Conservation (phyloP, 1,140 invertebrate genomes). For the Elymnias hypermnestra region DNA sequence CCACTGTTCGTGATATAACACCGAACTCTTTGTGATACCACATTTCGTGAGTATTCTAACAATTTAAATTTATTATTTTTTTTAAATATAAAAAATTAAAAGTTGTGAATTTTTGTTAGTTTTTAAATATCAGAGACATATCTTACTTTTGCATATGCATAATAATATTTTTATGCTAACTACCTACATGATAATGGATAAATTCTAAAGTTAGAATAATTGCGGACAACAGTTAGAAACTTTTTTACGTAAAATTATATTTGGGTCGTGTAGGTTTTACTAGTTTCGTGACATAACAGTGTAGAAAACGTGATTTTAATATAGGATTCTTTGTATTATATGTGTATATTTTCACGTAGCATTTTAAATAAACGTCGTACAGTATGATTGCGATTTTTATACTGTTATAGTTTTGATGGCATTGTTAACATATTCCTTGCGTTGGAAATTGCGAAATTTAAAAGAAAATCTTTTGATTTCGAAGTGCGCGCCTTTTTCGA, state of each 20-base stretch:
- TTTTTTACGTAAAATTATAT: conserved; percentile 1
- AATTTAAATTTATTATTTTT: no score
- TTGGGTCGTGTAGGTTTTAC: no score
- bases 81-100: no score
- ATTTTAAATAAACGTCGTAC: no score
- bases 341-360: neutral
- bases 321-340: conserved; percentile 1
- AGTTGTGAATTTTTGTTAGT: no score
- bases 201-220: neutral
- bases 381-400: no score
- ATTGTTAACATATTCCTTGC: no score
- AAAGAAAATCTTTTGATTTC: conserved; percentile 16
- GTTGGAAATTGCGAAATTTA: conserved; percentile 1
- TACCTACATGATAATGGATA: neutral
- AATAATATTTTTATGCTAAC: neutral
- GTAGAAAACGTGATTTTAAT: conserved; percentile 6
- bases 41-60: no score
- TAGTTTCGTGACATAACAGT: conserved; percentile 2
- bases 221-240: neutral
- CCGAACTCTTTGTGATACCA: no score
- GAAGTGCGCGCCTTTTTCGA: conserved; percentile 59
- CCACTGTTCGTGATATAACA: no score
- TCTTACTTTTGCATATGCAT: neutral
- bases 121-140: no score
- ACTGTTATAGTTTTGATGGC: no score